Conservation (phyloP, 1,140 invertebrate species). For the Matsumurasca onukii region DNA sequence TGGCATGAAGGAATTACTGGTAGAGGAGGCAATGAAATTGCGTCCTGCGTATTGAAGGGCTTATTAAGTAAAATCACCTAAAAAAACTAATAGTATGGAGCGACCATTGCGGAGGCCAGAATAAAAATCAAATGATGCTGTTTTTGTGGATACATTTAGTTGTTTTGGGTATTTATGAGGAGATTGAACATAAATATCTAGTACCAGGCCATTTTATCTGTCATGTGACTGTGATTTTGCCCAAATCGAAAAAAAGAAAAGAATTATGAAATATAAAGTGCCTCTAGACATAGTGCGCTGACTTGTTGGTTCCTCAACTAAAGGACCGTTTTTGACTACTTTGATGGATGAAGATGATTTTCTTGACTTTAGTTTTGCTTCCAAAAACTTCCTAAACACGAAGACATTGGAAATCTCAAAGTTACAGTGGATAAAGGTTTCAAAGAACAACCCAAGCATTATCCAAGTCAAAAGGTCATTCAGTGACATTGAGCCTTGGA, state of each 20-base stretch:
- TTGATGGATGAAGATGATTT: conserved; percentile 28
- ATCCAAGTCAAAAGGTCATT: conserved; percentile 25
- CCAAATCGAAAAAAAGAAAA: conserved; percentile 32
- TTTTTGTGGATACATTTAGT: conserved; percentile 9
- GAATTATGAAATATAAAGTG: conserved; percentile 29
- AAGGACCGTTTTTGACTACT: conserved; percentile 29
- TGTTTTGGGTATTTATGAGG: not conserved
- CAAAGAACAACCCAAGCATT: conserved; percentile 14
- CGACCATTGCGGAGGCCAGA: conserved; percentile 26
- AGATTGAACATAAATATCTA: conserved; percentile 10
- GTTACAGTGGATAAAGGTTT: conserved; percentile 27
- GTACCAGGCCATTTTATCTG: conserved; percentile 8
- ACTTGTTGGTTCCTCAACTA: conserved; percentile 23
- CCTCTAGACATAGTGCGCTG: conserved; percentile 28
- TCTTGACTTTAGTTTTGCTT: conserved; percentile 29
- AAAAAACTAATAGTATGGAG: conserved; percentile 25
- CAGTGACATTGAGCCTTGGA: conserved; percentile 30
- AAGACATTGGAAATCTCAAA: conserved; percentile 30
- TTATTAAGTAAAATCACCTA: conserved; percentile 10
- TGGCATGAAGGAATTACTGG: conserved; percentile 37
- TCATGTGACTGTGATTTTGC: conserved; percentile 30
- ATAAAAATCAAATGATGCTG: conserved; percentile 11
- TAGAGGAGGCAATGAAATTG: conserved; percentile 33
- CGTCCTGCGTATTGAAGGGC: conserved; percentile 23
- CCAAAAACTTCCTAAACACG: conserved; percentile 15